Conservation (phyloP, 2,888 invertebrate species). For the Idaea straminata region DNA sequence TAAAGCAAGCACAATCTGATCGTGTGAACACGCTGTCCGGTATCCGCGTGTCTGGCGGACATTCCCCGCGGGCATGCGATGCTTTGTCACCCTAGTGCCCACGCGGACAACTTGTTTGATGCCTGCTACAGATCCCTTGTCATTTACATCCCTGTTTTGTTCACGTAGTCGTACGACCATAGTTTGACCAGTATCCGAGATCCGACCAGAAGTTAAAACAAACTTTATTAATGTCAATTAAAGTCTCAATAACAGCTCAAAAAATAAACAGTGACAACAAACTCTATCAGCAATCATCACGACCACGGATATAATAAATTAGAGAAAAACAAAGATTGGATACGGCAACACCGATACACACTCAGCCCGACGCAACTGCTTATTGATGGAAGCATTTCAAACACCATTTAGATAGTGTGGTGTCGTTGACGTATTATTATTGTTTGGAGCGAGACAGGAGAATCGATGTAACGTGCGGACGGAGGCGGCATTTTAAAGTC, state of each 20-base stretch:
- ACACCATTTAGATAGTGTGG: conserved; percentile 73
- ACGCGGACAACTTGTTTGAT: conserved; percentile 37
- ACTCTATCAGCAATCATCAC: conserved; percentile 17
- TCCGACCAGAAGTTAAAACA: background rate
- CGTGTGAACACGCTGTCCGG: conserved; percentile 73
- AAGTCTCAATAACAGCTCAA: background rate
- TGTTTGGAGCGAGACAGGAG: conserved; percentile 38
- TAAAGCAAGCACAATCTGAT: conserved; percentile 74
- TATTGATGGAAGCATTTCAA: conserved; percentile 79
- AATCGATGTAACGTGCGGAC: conserved; percentile 15
- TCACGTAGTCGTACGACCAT: background rate
- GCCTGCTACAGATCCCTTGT: conserved; percentile 2
- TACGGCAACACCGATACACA: conserved; percentile 65
- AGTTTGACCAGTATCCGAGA: background rate
- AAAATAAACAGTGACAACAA: background rate
- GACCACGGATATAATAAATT: conserved; percentile 38
- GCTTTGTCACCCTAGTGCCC: conserved; percentile 73
- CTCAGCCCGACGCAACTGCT: conserved; percentile 44
- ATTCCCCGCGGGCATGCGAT: conserved; percentile 72
- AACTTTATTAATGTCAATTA: background rate
- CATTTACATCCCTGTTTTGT: background rate
- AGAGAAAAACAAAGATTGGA: conserved; percentile 50
- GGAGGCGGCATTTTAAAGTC: conserved; percentile 21
- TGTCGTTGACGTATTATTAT: conserved; percentile 77
- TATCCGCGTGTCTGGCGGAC: conserved; percentile 60